These are phyloP conservation scores for Bambusicola thoracicus DNA, from an alignment of 2,113 vertebrate genomes.

Conservation along the genomic window DNA sequence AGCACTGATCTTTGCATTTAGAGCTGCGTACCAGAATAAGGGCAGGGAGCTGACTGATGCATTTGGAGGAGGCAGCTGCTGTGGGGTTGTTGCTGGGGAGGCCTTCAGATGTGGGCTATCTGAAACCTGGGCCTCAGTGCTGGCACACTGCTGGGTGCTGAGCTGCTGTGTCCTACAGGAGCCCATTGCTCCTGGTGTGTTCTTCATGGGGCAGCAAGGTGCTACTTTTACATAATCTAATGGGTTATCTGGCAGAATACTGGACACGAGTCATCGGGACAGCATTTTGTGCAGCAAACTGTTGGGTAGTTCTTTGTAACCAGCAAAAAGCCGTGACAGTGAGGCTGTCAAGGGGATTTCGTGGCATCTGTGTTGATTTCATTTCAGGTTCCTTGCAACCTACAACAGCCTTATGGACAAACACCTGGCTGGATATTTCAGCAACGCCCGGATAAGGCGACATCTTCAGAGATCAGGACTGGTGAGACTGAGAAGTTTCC, in stretches of 20 bases:
- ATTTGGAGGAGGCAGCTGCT: neutral
- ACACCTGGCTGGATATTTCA: slow-evolving; percentile 92
- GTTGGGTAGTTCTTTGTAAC: neutral
- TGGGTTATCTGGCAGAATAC: neutral
- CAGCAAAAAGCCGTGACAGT: neutral
- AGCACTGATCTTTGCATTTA: neutral
- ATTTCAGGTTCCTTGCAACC: slow-evolving; percentile 82
- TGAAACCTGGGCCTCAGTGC: fast-evolving
- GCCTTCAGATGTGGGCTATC: neutral
- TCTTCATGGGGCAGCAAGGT: neutral
- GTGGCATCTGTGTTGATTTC: neutral
- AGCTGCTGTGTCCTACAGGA: neutral
- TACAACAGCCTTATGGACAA: slow-evolving; percentile 96
- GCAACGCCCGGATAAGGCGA: slow-evolving; percentile 85
- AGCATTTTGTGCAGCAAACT: neutral
- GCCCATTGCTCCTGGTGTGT: fast-evolving
- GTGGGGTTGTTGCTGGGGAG: fast-evolving
- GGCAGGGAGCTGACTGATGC: too few species aligned
- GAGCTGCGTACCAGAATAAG: neutral
- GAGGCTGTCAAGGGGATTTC: neutral
- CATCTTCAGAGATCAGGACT: slow-evolving; percentile 92
- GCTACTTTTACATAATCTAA: neutral
- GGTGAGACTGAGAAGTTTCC: slow-evolving; percentile 77
- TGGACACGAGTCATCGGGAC: neutral
- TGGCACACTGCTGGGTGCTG: fast-evolving